phyloP scores from a whole-genome alignment of 2,113 vertebrate genomes.

The Conger conger region DNA sequence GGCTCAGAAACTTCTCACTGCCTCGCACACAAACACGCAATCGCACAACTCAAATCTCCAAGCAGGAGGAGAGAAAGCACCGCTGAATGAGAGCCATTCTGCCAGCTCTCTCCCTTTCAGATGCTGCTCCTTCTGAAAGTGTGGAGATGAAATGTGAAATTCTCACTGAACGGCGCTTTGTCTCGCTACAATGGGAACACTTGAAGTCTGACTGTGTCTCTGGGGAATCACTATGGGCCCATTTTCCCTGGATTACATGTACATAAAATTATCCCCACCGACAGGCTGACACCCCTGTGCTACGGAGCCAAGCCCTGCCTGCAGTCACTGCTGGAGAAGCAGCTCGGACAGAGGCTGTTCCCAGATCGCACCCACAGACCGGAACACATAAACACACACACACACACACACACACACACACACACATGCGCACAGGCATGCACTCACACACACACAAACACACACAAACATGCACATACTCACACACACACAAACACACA shows the following conservation, averaged over 20 bases:
- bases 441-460: slow-evolving; percentile 15
- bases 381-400: slow-evolving; percentile 1
- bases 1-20: slow-evolving; percentile 33
- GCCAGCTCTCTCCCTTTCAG: background rate
- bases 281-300: slow-evolving; percentile 11
- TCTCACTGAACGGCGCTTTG: slow-evolving; percentile 17
- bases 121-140: background rate
- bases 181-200: slow-evolving; percentile 13
- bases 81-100: background rate
- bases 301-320: slow-evolving; percentile 15
- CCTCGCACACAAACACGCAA: slow-evolving; percentile 35
- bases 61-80: background rate
- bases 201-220: slow-evolving; percentile 17
- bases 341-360: slow-evolving; percentile 4
- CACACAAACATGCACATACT: slow-evolving; percentile 7
- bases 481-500: background rate
- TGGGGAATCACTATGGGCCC: background rate
- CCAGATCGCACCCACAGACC: slow-evolving; percentile 21
- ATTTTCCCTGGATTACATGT: slow-evolving; percentile 19
- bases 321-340: slow-evolving; percentile 19
- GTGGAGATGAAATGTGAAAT: slow-evolving; percentile 12
- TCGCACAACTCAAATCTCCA: slow-evolving; percentile 19
- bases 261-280: slow-evolving; percentile 16
- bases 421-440: slow-evolving; percentile 1
- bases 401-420: background rate